These are phyloP conservation scores for Thymelicus lineola DNA, from an alignment of 2,888 invertebrate species.

Conservation along the genomic window DNA sequence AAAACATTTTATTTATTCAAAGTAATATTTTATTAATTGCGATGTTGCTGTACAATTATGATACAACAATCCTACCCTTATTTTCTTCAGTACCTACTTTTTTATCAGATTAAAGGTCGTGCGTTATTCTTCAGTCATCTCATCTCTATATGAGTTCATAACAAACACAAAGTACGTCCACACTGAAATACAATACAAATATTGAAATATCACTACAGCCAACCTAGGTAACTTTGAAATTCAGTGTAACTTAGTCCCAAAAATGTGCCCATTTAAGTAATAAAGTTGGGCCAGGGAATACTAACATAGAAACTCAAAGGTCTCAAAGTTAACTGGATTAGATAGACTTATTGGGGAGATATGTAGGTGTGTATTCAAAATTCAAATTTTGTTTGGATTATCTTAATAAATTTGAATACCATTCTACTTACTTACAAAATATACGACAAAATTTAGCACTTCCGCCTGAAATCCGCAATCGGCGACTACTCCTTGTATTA, in stretches of 20 bases:
- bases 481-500: constrained; percentile 45
- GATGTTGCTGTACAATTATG: neutral
- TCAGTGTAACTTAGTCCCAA: no score
- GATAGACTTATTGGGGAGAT: no score
- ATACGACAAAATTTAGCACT: constrained; percentile 47
- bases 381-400: no score
- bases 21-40: no score
- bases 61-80: neutral
- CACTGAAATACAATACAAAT: constrained; percentile 48
- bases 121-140: constrained; percentile 6
- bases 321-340: no score
- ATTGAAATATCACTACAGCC: neutral
- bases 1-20: no score
- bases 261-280: no score
- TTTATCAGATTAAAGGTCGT: neutral
- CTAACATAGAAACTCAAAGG: no score
- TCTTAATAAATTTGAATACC: no score
- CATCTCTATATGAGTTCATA: constrained; percentile 50
- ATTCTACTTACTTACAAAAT: constrained; percentile 47
- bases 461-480: constrained; percentile 51
- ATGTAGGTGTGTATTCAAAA: no score
- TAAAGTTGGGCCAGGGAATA: no score
- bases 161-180: constrained; percentile 55
- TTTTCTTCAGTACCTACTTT: neutral
- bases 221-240: no score